phyloP scores from a whole-genome alignment of 2,113 vertebrate species.

The Brachypodius melanocephalos region DNA sequence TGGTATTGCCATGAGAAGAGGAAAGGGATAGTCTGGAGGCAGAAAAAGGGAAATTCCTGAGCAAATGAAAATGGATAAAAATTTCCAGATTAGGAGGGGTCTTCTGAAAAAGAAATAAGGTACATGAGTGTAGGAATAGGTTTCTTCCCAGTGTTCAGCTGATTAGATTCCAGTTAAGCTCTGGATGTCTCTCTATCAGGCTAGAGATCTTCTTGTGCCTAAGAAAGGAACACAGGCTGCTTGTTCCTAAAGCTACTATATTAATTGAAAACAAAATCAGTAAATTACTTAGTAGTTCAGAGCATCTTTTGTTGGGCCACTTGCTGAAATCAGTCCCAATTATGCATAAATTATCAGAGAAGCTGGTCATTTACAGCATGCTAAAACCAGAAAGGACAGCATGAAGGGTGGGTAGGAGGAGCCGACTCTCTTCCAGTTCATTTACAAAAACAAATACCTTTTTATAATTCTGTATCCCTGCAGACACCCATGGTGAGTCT shows the following conservation, averaged over 20 bases:
- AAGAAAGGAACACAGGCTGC: neutral
- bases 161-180: neutral
- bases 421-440: neutral
- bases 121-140: neutral
- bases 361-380: neutral
- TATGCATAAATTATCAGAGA: neutral
- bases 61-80: neutral
- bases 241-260: neutral
- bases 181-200: neutral
- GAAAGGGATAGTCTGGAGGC: neutral
- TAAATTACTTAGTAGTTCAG: neutral
- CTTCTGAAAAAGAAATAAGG: neutral
- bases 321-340: neutral
- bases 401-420: neutral
- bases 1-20: neutral
- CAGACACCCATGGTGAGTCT: neutral
- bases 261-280: neutral
- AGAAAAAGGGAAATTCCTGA: neutral
- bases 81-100: neutral
- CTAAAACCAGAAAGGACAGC: neutral
- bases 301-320: neutral
- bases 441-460: neutral
- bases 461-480: neutral
- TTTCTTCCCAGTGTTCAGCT: neutral
- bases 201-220: neutral